phyloP scores from a whole-genome alignment of 2,113 vertebrate genomes.

The Eptesicus fuscus region DNA sequence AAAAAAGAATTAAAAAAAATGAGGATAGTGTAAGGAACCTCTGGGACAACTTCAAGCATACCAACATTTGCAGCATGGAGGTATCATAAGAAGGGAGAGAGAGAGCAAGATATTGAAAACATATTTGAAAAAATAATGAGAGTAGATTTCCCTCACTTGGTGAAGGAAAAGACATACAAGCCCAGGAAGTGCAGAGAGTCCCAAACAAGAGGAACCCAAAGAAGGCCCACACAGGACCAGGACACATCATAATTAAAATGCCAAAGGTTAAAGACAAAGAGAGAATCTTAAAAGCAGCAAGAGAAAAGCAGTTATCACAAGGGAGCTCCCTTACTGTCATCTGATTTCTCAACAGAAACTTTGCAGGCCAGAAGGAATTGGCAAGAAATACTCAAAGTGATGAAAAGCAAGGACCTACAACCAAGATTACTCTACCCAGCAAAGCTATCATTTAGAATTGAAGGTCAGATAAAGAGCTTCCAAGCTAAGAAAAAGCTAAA shows the following conservation, averaged over 20 bases:
- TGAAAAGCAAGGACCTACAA: neutral
- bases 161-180: neutral
- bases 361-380: neutral
- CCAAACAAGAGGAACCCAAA: neutral
- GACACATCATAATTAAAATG: neutral
- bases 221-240: too few species aligned
- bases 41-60: neutral
- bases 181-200: neutral
- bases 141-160: neutral
- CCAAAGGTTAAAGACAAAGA: neutral
- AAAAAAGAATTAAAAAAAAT: neutral
- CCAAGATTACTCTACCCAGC: neutral
- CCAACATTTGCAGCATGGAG: neutral
- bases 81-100: neutral
- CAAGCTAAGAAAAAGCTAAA: neutral
- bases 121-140: neutral
- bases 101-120: neutral
- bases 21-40: neutral
- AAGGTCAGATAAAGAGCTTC: neutral
- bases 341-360: neutral
- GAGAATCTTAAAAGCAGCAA: neutral
- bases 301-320: neutral
- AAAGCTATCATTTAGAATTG: neutral
- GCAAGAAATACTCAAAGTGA: neutral
- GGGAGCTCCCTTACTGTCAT: neutral